Conservation (phyloP, 2,888 invertebrate genomes). For the Arrhopalites spinosus region DNA sequence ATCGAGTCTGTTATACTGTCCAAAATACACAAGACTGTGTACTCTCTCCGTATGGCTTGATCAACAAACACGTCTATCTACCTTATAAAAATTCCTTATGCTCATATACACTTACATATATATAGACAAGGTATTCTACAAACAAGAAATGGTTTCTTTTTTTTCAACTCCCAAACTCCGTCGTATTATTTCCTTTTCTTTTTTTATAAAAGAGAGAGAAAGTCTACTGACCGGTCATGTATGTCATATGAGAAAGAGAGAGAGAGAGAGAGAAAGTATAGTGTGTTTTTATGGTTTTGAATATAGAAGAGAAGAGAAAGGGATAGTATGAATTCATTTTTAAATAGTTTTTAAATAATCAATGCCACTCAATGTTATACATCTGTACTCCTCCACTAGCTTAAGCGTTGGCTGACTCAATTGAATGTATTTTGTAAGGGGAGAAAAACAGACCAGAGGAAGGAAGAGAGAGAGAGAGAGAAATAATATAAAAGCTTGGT, state of each 20-base stretch:
- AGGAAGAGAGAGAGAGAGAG: background rate
- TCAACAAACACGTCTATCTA: background rate
- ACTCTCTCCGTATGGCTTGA: too few relatives aligned
- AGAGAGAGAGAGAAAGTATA: background rate
- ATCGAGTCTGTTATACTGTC: too few relatives aligned
- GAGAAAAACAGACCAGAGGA: background rate
- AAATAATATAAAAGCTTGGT: background rate
- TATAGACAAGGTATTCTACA: background rate
- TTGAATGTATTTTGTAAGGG: conserved; percentile 23
- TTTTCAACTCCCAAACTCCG: background rate
- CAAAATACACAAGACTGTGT: too few relatives aligned
- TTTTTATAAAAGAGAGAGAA: background rate
- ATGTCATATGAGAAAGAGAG: background rate
- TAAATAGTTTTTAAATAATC: conserved; percentile 42
- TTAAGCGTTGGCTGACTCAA: background rate
- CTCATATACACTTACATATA: background rate
- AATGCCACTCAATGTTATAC: conserved; percentile 18
- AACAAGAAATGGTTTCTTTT: too few relatives aligned
- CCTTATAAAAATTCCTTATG: background rate
- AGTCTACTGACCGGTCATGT: too few relatives aligned
- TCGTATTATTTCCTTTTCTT: background rate
- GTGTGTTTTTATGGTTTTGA: too few relatives aligned
- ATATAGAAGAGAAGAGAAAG: background rate
- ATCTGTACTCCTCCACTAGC: too few relatives aligned
- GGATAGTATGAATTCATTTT: conserved; percentile 33